Conservation (phyloP, 2,888 invertebrate genomes). For the Helleia helle region DNA sequence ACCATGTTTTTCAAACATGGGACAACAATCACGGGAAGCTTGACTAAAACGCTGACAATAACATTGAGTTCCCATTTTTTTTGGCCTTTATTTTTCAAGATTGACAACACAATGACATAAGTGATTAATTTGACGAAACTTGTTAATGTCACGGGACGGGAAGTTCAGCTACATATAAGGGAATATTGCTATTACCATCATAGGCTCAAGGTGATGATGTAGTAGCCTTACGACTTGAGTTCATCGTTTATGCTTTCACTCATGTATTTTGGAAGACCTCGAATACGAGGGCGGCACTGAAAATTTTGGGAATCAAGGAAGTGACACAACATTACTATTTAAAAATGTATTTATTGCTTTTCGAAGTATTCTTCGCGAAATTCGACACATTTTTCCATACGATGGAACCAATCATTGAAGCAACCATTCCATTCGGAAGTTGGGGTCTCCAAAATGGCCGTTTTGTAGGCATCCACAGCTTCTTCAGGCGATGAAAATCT, state of each 20-base stretch:
- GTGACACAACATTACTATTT: no score
- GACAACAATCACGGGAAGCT: conserved; percentile 17
- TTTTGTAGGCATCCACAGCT: no score
- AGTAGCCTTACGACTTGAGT: neutral
- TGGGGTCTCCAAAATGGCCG: no score
- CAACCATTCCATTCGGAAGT: no score
- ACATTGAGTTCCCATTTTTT: conserved; percentile 15
- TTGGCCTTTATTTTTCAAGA: conserved; percentile 14
- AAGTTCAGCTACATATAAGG: conserved; percentile 3
- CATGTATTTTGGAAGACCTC: neutral
- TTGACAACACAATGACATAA: conserved; percentile 16
- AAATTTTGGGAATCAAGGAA: no score
- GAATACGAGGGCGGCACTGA: no score
- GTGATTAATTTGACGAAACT: conserved; percentile 17
- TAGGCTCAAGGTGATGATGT: neutral
- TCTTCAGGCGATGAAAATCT: no score
- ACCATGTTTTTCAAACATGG: no score
- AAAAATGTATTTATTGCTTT: no score
- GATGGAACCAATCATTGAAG: no score
- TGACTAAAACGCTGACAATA: conserved; percentile 19
- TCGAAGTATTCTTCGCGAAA: no score
- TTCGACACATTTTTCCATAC: no score
- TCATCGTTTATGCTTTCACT: neutral
- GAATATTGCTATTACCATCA: neutral
- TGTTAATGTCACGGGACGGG: conserved; percentile 12